These are phyloP conservation scores for Phrynocephalus vlangalii DNA, from an alignment of 2,797 vertebrate species.

Conservation along the genomic window DNA sequence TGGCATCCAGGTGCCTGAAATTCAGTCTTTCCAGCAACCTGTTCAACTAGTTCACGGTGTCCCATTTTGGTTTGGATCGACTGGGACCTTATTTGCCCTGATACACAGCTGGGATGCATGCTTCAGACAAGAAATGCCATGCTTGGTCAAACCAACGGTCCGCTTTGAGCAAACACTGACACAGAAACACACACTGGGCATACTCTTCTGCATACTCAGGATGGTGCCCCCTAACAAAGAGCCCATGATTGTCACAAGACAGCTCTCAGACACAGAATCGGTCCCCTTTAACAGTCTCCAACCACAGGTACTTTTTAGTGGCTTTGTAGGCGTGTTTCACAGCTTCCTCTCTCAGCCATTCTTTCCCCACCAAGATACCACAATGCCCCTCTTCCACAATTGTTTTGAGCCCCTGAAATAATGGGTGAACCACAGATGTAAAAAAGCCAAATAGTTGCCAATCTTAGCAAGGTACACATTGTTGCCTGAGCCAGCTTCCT, in stretches of 20 bases:
- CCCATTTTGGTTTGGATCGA: background rate
- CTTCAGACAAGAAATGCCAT: background rate
- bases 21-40: background rate
- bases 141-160: background rate
- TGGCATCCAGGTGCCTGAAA: background rate
- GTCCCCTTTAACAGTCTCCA: background rate
- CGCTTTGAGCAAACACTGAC: background rate
- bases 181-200: background rate
- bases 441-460: background rate
- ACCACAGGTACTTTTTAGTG: background rate
- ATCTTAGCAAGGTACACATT: background rate
- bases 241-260: background rate
- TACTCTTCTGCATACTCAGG: background rate
- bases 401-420: background rate
- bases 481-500: background rate
- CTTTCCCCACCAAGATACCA: background rate
- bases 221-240: background rate
- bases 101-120: background rate
- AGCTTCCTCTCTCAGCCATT: background rate
- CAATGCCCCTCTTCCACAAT: background rate
- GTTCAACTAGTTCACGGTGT: no score
- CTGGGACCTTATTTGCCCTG: background rate
- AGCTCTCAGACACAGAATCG: background rate
- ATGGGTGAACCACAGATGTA: background rate
- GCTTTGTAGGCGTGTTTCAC: background rate